Percentiles rank a stretch among this genome's conserved stretches.
These are phyloP conservation scores for Hipparchia semele DNA, from an alignment of 2,888 invertebrate species.

Conservation along the genomic window DNA sequence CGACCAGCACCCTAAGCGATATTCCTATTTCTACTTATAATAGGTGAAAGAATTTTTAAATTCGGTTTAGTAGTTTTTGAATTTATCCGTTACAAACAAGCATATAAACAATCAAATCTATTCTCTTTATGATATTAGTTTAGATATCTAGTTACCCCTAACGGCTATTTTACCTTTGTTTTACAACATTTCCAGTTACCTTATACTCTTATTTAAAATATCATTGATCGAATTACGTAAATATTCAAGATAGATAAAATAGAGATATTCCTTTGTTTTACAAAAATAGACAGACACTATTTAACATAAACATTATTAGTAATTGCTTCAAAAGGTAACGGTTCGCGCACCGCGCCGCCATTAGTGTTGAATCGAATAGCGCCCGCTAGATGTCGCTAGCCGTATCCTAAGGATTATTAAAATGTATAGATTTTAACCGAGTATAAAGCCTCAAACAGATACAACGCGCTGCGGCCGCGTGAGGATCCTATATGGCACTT, in stretches of 20 bases:
- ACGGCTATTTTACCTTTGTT: background rate
- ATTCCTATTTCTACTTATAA: too few relatives aligned
- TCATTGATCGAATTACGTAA: conserved; percentile 4
- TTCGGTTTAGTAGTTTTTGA: too few relatives aligned
- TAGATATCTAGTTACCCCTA: too few relatives aligned
- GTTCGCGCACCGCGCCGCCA: conserved; percentile 13
- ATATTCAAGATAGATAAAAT: background rate
- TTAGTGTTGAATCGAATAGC: background rate
- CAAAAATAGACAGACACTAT: conserved; percentile 17
- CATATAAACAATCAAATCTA: too few relatives aligned
- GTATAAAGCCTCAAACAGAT: background rate
- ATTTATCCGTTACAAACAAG: too few relatives aligned
- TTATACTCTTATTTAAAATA: background rate
- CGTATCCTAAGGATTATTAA: background rate
- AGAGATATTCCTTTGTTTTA: conserved; percentile 16
- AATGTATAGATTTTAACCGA: conserved; percentile 26
- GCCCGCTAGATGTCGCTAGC: conserved; percentile 44
- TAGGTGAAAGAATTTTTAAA: too few relatives aligned
- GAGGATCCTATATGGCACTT: too few relatives aligned
- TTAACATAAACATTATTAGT: conserved; percentile 17
- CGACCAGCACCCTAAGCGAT: too few relatives aligned
- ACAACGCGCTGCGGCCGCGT: background rate
- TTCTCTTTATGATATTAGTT: too few relatives aligned
- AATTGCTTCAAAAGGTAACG: conserved; percentile 13
- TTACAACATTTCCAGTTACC: conserved; percentile 1